Base-by-base conservation (phyloP, 1,140 invertebrate genomes). In the Probaryconus sp. region DNA sequence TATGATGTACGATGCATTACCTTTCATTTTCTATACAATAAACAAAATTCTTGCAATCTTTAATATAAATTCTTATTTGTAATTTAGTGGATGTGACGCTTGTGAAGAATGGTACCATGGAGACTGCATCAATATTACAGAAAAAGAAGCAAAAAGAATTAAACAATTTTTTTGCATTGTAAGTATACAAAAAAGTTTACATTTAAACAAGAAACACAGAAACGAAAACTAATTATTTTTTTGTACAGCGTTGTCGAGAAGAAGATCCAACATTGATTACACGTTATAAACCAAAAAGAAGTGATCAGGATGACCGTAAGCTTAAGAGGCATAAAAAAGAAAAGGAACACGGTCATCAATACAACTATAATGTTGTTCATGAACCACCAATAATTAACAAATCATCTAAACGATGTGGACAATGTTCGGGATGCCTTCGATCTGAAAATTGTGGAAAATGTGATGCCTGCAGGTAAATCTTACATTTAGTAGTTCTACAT, bases 31-130 rank as follows among this genome's bases (percentile, higher is more conserved):
- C n/a, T n/a, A n/a, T n/a, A n/a, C n/a, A n/a, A n/a, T n/a, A n/a
- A n/a, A n/a, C n/a, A n/a, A n/a, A n/a, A n/a, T n/a, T n/a, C n/a
- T n/a, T n/a, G n/a, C n/a, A n/a, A n/a, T n/a, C n/a, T n/a, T n/a
- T n/a, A n/a, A n/a, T n/a, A n/a, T n/a, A n/a, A n/a, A 28, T 16
- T 40, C 24, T 24, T 26, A 21, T 76, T 77, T 56, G 30, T 53
- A 43, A 77, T 79, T 86, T 70, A 94, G 94, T 86, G 96, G 94
- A 33, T 99, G 97, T 89, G 98, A 99, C 88, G 91, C 94, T 20
- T 99, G 98, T 87, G 96, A 99, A 86, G 97, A 98, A 89, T 99
- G 98, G 97, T 99, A 97, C 82, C 98, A 99, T 87, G 97, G 97
- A 5, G 96, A 98, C 80, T 99, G 97, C 85, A 97, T 99, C 78